Base-by-base conservation (phyloP, 2,797 vertebrate species). In the Acridotheres tristis region DNA sequence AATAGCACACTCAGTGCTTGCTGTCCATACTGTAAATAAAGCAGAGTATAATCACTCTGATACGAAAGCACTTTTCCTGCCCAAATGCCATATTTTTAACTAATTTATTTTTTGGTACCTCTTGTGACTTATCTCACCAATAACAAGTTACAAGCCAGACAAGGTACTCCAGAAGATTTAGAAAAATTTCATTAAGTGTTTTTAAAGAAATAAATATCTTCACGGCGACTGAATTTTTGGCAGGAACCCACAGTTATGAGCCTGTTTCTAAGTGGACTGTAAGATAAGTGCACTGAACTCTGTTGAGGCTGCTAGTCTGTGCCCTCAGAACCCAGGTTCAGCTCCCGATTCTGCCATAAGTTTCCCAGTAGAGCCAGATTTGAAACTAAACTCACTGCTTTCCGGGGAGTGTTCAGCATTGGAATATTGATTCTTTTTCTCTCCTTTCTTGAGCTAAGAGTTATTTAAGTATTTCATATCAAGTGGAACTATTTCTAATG, bases 401-500 rank as follows among this genome's bases (percentile, higher is more conserved):
- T 88, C 34, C 61, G 29, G 34, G 58, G 17, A 85, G 9, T 3
- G 7, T 62, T 90, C 67, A 66, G 21, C 59, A 19, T 2, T 63
- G 38, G 22, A 38, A 43, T 80, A 77, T 57, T 72, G 38, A 74
- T 79, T 63, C 22, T 85, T 93, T 85, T 85, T 54, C 38, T 77
- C 38, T 74, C 19, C 13, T 67, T 79, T 82, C 85, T 57, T 85
- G 13, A 72, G 59, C 57, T 85, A 40, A 83, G 67, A 71, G 14
- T 76, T 89, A 48, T 84, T 89, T 69, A 89, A 85, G 42, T 87
- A 59, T 83, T 87, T 95, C 78, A 74, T 77, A 77, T 79, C 67
- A 88, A 88, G 72, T 91, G 34, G 48, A 93, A 93, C n/a, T 27
- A 76, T 80, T 94, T 89, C 74, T 89, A 74, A 80, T 74, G 38